These are phyloP conservation scores for Heliconius cydno DNA, from an alignment of 2,888 invertebrate species.

Conservation along the genomic window DNA sequence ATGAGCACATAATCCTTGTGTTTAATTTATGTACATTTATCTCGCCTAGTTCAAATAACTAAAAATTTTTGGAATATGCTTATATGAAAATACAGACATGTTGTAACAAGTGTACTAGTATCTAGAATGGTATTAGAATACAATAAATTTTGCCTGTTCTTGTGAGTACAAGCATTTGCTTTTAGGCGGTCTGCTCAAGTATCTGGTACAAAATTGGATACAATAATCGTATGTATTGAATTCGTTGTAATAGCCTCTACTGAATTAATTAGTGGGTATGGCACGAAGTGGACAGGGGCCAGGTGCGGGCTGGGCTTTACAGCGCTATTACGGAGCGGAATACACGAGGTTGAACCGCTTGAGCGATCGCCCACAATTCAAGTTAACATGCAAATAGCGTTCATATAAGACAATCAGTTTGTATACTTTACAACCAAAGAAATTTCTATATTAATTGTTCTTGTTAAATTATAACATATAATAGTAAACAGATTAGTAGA, in stretches of 20 bases:
- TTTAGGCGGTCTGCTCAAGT: slow-evolving; percentile 5
- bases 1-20: slow-evolving; percentile 68
- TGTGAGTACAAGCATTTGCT: slow-evolving; percentile 7
- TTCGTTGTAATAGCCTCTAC: slow-evolving; percentile 66
- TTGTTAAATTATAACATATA: too few species aligned
- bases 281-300: slow-evolving; percentile 57
- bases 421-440: neutral
- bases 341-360: slow-evolving; percentile 63
- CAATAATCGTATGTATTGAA: slow-evolving; percentile 67
- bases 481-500: slow-evolving; percentile 35
- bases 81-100: slow-evolving; percentile 7
- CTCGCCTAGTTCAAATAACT: slow-evolving; percentile 59
- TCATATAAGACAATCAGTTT: slow-evolving; percentile 28
- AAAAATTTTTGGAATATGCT: slow-evolving; percentile 27
- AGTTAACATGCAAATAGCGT: slow-evolving; percentile 31
- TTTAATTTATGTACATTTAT: slow-evolving; percentile 67
- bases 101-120: neutral
- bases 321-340: slow-evolving; percentile 67
- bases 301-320: slow-evolving; percentile 75
- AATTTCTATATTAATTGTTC: neutral
- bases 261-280: slow-evolving; percentile 77
- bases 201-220: slow-evolving; percentile 60
- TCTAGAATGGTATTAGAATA: too few species aligned
- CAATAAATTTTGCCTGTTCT: neutral
- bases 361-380: slow-evolving; percentile 63